Evolutionary conservation across 2,888 invertebrate species (phyloP).

Genomic region (Tuta absoluta): DNA sequence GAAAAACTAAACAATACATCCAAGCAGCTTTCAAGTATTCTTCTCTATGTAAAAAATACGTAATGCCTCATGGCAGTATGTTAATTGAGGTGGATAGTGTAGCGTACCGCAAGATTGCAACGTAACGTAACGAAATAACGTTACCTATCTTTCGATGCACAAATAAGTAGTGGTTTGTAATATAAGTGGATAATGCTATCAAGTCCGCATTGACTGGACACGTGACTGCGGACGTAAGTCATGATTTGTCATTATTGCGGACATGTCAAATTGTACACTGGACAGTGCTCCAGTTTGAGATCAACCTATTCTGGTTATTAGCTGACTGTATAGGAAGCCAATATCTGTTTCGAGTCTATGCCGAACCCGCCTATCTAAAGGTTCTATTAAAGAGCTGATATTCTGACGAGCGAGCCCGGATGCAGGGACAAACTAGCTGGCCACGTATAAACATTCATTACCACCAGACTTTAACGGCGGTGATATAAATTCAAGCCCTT

Average conservation of each 20-base stretch:
- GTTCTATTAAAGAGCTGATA: neutral
- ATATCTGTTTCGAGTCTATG: no score
- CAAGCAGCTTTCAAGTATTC: no score
- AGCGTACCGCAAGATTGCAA: slow-evolving; percentile 25
- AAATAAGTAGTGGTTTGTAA: slow-evolving; percentile 30
- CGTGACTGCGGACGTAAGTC: slow-evolving; percentile 1
- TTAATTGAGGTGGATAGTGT: slow-evolving; percentile 22
- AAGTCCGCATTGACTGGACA: slow-evolving; percentile 15
- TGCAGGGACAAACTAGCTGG: neutral
- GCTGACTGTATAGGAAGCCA: no score
- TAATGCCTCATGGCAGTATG: neutral
- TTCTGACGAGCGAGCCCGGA: neutral
- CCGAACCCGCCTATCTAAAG: no score
- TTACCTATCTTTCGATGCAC: slow-evolving; percentile 25
- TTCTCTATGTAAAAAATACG: no score
- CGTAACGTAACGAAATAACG: slow-evolving; percentile 29
- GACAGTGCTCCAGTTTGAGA: no score
- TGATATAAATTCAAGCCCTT: neutral
- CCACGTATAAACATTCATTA: neutral
- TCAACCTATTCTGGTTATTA: no score
- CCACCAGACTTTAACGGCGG: slow-evolving; percentile 1
- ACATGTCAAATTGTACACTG: neutral
- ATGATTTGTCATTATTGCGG: neutral
- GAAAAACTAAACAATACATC: no score
- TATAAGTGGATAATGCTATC: slow-evolving; percentile 25